Evolutionary conservation across 2,888 invertebrate genomes (phyloP).

Genomic region (Plebejus melissa): DNA sequence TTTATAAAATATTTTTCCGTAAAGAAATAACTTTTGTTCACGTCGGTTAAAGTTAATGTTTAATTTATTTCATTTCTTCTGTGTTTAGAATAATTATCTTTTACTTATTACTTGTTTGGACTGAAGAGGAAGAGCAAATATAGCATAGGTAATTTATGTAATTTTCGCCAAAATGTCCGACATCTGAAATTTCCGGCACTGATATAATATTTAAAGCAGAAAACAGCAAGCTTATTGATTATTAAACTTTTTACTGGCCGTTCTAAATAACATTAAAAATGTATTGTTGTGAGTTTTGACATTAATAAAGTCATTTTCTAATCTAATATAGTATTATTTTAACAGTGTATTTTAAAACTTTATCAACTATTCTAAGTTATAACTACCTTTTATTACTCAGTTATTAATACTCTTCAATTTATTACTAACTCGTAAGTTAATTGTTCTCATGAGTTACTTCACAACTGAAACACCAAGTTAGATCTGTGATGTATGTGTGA

Average conservation of each 20-base stretch:
- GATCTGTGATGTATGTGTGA: constrained; percentile 54
- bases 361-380: not conserved
- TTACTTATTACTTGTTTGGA: not conserved
- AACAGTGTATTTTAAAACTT: not conserved
- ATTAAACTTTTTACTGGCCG: too few relatives aligned
- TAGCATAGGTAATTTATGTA: too few relatives aligned
- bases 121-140: too few relatives aligned
- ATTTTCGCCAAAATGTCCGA: too few relatives aligned
- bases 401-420: not conserved
- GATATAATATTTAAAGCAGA: too few relatives aligned
- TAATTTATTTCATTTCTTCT: not conserved
- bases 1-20: not conserved
- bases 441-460: not conserved
- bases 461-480: constrained; percentile 28
- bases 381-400: not conserved
- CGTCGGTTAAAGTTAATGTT: not conserved
- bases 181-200: too few relatives aligned
- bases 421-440: not conserved
- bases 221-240: too few relatives aligned
- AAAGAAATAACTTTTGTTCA: not conserved
- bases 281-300: too few relatives aligned
- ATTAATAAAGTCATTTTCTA: too few relatives aligned
- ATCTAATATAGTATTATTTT: not conserved
- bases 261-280: too few relatives aligned
- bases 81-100: not conserved